Conservation (phyloP, 2,888 invertebrate species). For the Eretmocerus hayati region DNA sequence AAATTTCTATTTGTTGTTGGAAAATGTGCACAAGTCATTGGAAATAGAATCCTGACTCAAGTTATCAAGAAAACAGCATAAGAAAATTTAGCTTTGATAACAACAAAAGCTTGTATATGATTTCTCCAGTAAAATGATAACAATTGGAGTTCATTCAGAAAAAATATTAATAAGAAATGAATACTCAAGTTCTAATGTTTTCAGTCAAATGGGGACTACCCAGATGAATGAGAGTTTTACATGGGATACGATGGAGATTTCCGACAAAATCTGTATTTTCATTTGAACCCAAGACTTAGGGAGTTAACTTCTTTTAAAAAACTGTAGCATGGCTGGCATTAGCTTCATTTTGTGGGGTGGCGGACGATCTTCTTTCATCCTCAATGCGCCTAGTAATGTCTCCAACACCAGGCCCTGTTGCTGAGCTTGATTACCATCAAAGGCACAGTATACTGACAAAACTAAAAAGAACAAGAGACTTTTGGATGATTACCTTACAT, state of each 20-base stretch:
- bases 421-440: constrained; percentile 24
- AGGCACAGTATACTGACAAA: constrained; percentile 24
- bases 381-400: constrained; percentile 18
- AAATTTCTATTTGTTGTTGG: too few species aligned
- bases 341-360: constrained; percentile 21
- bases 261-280: constrained; percentile 7
- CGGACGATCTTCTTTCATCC: constrained; percentile 21
- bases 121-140: too few species aligned
- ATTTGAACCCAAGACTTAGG: constrained; percentile 17
- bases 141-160: too few species aligned
- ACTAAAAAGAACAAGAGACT: constrained; percentile 13
- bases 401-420: constrained; percentile 28
- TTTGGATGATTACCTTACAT: not conserved
- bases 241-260: not conserved
- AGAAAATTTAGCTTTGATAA: too few species aligned
- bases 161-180: too few species aligned
- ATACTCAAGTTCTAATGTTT: too few species aligned
- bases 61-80: too few species aligned
- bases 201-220: constrained; percentile 19
- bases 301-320: constrained; percentile 19
- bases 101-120: too few species aligned
- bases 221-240: constrained; percentile 10
- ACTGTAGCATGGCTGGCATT: constrained; percentile 22
- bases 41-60: too few species aligned
- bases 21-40: too few species aligned